phyloP scores from a whole-genome alignment of 2,888 invertebrate species.

The Hoplodrina blanda region DNA sequence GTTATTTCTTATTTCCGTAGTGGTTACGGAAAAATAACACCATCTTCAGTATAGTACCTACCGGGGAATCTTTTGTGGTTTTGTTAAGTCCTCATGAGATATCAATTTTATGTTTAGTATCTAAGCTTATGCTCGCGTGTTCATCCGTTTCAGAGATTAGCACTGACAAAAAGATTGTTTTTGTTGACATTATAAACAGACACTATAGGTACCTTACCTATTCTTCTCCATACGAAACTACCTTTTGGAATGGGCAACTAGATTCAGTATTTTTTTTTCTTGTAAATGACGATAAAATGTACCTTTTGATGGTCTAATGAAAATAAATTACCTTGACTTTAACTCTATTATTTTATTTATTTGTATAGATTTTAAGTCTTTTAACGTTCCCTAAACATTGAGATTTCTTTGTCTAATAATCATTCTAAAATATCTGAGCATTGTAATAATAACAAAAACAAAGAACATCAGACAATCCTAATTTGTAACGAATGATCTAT shows the following conservation, averaged over 20 bases:
- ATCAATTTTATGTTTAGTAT: conserved; percentile 10
- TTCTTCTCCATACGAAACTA: too few relatives aligned
- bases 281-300: too few relatives aligned
- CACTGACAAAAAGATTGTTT: too few relatives aligned
- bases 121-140: too few relatives aligned
- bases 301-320: too few relatives aligned
- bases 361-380: conserved; percentile 1
- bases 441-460: conserved; percentile 13
- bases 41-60: conserved; percentile 1
- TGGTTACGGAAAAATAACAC: conserved; percentile 30
- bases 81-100: not conserved
- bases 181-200: too few relatives aligned
- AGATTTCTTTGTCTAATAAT: conserved; percentile 26
- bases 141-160: too few relatives aligned
- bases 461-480: conserved; percentile 24
- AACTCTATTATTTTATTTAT: conserved; percentile 17
- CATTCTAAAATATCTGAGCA: conserved; percentile 10
- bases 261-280: too few relatives aligned
- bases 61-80: conserved; percentile 26
- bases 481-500: conserved; percentile 37
- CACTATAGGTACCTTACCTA: too few relatives aligned
- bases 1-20: conserved; percentile 50
- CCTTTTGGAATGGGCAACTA: too few relatives aligned
- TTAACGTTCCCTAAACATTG: conserved; percentile 21
- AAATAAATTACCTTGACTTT: too few relatives aligned